These are phyloP conservation scores for Parasteatoda tepidariorum DNA, from an alignment of 1,140 invertebrate species.

Conservation along the genomic window DNA sequence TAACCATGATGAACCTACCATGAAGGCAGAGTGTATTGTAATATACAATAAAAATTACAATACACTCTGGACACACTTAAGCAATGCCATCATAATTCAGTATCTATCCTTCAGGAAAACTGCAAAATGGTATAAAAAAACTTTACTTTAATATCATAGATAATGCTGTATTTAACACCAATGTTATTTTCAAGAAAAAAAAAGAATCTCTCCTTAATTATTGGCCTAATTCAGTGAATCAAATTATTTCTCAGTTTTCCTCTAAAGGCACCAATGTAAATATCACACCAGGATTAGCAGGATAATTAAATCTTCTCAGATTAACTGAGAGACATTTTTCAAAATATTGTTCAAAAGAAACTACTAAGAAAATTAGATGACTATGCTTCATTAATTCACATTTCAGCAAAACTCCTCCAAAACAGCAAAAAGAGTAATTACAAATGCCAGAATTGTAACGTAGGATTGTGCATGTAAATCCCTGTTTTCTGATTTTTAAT, in stretches of 20 bases:
- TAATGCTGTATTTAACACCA: not conserved
- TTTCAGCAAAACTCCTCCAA: too few species aligned
- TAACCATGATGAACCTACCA: not conserved
- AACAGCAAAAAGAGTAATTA: too few species aligned
- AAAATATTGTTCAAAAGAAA: not conserved
- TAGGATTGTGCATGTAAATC: too few species aligned
- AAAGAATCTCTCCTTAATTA: not conserved
- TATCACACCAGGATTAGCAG: not conserved
- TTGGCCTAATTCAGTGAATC: not conserved
- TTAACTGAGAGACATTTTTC: conserved; percentile 3
- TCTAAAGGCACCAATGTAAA: not conserved
- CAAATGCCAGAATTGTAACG: too few species aligned
- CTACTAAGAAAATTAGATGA: not conserved
- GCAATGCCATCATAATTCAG: not conserved
- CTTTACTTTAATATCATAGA: not conserved
- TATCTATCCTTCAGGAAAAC: not conserved
- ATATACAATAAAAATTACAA: not conserved
- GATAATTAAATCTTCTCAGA: conserved; percentile 1
- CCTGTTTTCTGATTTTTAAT: too few species aligned
- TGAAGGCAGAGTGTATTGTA: conserved; percentile 1
- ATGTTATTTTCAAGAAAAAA: not conserved
- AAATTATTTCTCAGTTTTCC: not conserved
- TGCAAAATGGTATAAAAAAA: conserved; percentile 20
- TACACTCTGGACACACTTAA: not conserved
- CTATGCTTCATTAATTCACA: too few species aligned